phyloP scores from a whole-genome alignment of 2,113 vertebrate species.

The Bos taurus region ARS-UCD2.0 NC_037346.1:1152501-1153000 shows the following conservation, averaged over 20 bases:
- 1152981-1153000: too few relatives aligned
- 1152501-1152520: neutral
- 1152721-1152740: neutral
- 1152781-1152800: neutral
- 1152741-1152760: neutral
- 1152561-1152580: neutral
- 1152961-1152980: too few relatives aligned
- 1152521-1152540: neutral
- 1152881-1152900: neutral
- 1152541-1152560: neutral
- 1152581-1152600: fast-evolving
- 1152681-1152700: neutral
- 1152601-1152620: neutral
- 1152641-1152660: neutral
- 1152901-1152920: neutral
- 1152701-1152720: neutral
- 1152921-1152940: neutral
- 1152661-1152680: neutral
- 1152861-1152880: neutral
- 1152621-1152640: neutral
- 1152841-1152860: neutral
- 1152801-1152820: neutral
- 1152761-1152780: neutral
- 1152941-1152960: neutral
- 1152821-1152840: neutral